A percentile compares a stretch with the other conserved stretches of the same genome.
Conservation (phyloP, 2,113 vertebrate genomes). For the Zapornia atra region DNA sequence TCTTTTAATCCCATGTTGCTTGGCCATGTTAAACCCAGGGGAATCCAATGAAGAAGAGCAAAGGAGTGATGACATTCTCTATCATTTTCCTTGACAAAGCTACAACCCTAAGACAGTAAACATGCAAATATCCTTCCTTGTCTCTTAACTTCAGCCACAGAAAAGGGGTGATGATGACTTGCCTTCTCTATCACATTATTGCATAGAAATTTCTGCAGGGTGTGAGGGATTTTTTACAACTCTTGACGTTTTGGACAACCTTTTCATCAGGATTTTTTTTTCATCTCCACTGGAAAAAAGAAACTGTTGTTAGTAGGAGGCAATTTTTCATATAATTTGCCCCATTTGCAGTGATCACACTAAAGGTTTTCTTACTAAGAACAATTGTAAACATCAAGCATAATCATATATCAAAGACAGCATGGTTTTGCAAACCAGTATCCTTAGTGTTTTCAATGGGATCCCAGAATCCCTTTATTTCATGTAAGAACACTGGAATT, state of each 20-base stretch:
- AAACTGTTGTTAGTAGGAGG: not conserved
- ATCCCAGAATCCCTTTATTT: not conserved
- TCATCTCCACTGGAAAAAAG: not conserved
- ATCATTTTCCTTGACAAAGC: not conserved
- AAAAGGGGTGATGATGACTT: not conserved
- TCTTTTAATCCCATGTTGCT: not conserved
- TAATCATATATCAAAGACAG: not conserved
- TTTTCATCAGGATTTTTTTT: not conserved
- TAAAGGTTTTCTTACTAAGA: not conserved
- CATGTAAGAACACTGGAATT: not conserved
- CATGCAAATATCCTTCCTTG: rapidly evolving
- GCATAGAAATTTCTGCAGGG: not conserved
- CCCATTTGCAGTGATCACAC: not conserved
- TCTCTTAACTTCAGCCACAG: not conserved
- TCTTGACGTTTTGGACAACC: not conserved
- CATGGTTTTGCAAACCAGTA: not conserved
- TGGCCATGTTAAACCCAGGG: not conserved
- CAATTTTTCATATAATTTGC: not conserved
- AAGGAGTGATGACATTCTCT: rapidly evolving
- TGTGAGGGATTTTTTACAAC: not conserved
- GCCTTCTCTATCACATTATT: not conserved
- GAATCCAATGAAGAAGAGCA: not conserved
- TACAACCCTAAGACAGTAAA: not conserved
- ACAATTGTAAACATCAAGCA: not conserved
- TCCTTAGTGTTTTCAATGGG: not conserved